phyloP scores from a whole-genome alignment of 35 echinoderm and acorn worm genomes.

The Eucidaris tribuloides region DNA sequence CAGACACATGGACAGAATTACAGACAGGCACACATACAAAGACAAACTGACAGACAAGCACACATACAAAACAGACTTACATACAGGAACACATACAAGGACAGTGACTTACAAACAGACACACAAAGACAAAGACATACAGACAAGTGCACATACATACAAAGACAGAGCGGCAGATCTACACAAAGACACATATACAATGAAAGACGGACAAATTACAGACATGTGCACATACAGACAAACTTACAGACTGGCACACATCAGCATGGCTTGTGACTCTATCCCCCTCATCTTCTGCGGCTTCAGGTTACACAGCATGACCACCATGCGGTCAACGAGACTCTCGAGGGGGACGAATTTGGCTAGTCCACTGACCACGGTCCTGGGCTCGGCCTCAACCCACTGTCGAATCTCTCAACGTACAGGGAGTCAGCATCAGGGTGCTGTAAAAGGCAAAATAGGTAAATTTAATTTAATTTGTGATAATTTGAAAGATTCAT shows the following conservation, averaged over 20 bases:
- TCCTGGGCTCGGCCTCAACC: conserved; percentile 67
- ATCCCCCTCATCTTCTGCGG: conserved; percentile 97
- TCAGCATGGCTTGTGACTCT: conserved; percentile 89
- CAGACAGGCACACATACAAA: no score
- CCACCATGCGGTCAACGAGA: conserved; percentile 74
- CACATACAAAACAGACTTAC: no score
- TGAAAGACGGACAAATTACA: no score
- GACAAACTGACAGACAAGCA: no score
- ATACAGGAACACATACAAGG: no score
- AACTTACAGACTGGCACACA: conserved; percentile 86
- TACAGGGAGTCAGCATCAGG: conserved; percentile 93
- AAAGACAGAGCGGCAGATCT: no score
- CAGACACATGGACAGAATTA: no score
- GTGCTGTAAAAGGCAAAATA: conserved; percentile 40
- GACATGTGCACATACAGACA: conserved; percentile 72
- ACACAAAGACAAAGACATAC: no score
- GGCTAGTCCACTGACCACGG: conserved; percentile 89
- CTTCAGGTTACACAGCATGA: conserved; percentile 92
- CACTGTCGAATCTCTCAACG: conserved; percentile 86
- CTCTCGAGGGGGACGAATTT: conserved; percentile 65
- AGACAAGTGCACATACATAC: no score
- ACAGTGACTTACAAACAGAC: no score
- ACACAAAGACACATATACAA: no score
- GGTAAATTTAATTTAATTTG: background rate
- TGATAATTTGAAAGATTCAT: background rate